Percentiles rank a stretch among this genome's conserved stretches.
Conservation (phyloP, 1,140 invertebrate species). For the Uloborus diversus region DNA sequence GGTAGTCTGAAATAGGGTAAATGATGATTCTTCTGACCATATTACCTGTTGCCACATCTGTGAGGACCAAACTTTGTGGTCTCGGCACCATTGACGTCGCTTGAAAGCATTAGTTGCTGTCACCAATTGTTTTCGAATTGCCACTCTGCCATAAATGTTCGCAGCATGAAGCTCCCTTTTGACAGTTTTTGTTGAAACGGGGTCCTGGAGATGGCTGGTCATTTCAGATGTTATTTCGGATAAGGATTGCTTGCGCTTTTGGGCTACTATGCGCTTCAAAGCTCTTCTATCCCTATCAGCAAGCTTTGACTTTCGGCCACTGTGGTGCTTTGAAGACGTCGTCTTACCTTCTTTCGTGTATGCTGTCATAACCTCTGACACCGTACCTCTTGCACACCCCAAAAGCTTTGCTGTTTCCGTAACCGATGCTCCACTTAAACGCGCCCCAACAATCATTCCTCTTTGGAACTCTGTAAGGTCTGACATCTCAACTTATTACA, state of each 20-base stretch:
- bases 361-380: neutral
- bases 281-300: neutral
- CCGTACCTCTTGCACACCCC: neutral
- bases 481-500: neutral
- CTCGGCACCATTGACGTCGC: constrained; percentile 4
- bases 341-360: constrained; percentile 18
- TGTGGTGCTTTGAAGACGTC: neutral
- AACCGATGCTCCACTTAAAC: neutral
- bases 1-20: constrained; percentile 6
- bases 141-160: constrained; percentile 11
- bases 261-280: neutral
- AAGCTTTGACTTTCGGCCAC: neutral
- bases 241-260: neutral
- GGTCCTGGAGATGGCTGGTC: neutral
- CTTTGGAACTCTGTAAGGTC: neutral
- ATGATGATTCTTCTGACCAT: constrained; percentile 8
- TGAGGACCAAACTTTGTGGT: neutral
- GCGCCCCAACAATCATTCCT: neutral
- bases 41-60: neutral
- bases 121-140: neutral
- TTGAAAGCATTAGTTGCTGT: constrained; percentile 20
- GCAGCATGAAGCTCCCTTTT: neutral
- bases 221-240: constrained; percentile 13
- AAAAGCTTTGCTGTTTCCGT: neutral
- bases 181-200: neutral